Conservation (phyloP, 2,797 vertebrate genomes). For the Chelmon rostratus region DNA sequence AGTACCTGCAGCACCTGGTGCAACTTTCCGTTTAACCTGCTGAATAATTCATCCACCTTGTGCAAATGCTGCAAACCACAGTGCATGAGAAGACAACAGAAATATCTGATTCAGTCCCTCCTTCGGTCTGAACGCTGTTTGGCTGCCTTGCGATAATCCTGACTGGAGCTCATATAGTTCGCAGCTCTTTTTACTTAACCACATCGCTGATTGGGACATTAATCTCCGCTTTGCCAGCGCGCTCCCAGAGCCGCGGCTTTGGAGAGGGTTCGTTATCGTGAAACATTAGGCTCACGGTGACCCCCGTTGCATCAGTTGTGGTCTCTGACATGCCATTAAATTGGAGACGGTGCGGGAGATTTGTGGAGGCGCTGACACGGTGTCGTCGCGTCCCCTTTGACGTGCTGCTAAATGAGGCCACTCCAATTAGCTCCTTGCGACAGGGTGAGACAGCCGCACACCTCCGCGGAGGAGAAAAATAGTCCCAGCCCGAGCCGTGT, state of each 20-base stretch:
- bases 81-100: background rate
- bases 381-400: constrained; percentile 80
- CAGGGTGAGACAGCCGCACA: constrained; percentile 72
- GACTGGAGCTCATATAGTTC: constrained; percentile 30
- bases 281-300: constrained; percentile 82
- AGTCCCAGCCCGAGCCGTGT: background rate
- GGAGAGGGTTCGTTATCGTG: constrained; percentile 81
- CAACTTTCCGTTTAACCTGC: constrained; percentile 10
- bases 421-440: constrained; percentile 84
- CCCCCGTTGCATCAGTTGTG: constrained; percentile 81
- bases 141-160: constrained; percentile 22
- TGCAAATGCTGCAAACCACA: constrained; percentile 21
- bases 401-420: constrained; percentile 86
- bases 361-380: constrained; percentile 85
- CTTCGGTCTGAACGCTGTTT: background rate
- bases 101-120: too few species aligned
- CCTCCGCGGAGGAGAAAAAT: constrained; percentile 43
- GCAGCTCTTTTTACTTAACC: constrained; percentile 61
- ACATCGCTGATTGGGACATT: constrained; percentile 77
- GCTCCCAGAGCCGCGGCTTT: constrained; percentile 19
- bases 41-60: constrained; percentile 23
- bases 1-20: background rate
- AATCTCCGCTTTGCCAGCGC: constrained; percentile 56
- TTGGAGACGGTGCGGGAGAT: constrained; percentile 78
- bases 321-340: constrained; percentile 81